Conservation (phyloP, 1,140 invertebrate genomes). For the Tribolium castaneum region DNA sequence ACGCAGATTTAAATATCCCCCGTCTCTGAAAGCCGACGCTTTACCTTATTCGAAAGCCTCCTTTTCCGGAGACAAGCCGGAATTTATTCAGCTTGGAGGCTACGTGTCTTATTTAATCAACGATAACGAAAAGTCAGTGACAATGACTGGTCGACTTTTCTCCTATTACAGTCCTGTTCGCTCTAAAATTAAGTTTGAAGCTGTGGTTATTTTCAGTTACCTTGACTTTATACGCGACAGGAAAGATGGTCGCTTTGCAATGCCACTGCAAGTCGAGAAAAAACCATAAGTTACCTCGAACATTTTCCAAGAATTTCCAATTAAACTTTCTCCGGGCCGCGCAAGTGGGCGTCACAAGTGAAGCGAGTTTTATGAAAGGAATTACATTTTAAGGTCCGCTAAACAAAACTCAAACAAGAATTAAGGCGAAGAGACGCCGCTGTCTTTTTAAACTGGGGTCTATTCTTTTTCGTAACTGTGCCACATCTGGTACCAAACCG, state of each 20-base stretch:
- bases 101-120: slow-evolving; percentile 11
- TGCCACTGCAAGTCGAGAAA: background rate
- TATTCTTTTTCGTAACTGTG: background rate
- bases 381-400: slow-evolving; percentile 27
- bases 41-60: background rate
- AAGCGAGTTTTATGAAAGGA: slow-evolving; percentile 26
- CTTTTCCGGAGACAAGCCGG: slow-evolving; percentile 15
- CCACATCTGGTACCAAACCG: background rate
- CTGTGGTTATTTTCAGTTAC: slow-evolving; percentile 14
- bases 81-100: background rate
- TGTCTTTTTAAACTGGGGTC: background rate
- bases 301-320: slow-evolving; percentile 31
- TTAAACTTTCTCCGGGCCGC: slow-evolving; percentile 20
- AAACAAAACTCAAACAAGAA: slow-evolving; percentile 14
- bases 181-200: slow-evolving; percentile 29
- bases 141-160: background rate
- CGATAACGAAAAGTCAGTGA: slow-evolving; percentile 13
- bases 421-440: background rate
- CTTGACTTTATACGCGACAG: background rate
- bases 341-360: slow-evolving; percentile 20
- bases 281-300: slow-evolving; percentile 9
- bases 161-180: background rate
- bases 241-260: slow-evolving; percentile 20
- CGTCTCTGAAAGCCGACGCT: background rate
- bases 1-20: slow-evolving; percentile 8